These are phyloP conservation scores for Lathronympha strigana DNA, from an alignment of 2,888 invertebrate genomes.

Conservation along the genomic window DNA sequence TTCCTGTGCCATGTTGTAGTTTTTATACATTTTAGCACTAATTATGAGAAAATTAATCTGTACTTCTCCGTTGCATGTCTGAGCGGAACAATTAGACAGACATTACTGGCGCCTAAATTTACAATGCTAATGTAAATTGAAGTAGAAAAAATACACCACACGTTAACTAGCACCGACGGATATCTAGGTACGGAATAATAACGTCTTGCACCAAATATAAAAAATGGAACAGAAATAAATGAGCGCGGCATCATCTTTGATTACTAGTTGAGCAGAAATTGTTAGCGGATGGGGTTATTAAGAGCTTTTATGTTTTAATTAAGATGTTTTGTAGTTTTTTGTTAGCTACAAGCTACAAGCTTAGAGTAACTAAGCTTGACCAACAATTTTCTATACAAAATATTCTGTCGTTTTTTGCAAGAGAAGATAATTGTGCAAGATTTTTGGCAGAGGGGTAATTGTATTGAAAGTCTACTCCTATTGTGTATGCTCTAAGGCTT, in stretches of 20 bases:
- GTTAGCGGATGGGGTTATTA: not conserved
- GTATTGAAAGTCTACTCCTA: too few species aligned
- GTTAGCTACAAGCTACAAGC: not conserved
- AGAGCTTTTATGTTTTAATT: constrained; percentile 19
- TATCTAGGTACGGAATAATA: constrained; percentile 1
- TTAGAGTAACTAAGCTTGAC: too few species aligned
- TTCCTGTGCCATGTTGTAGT: not conserved
- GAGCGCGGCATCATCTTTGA: constrained; percentile 5
- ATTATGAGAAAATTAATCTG: not conserved
- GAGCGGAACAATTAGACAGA: not conserved
- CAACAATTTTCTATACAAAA: too few species aligned
- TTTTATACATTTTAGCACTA: not conserved
- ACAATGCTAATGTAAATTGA: constrained; percentile 5
- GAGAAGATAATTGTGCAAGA: too few species aligned
- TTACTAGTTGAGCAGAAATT: constrained; percentile 11
- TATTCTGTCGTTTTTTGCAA: too few species aligned
- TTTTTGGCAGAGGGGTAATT: too few species aligned
- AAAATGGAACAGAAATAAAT: constrained; percentile 12
- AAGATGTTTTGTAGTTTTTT: constrained; percentile 8
- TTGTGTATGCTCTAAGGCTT: too few species aligned
- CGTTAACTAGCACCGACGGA: constrained; percentile 1
- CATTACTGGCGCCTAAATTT: constrained; percentile 15
- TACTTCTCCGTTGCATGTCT: constrained; percentile 1
- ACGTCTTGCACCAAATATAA: constrained; percentile 2
- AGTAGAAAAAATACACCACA: not conserved